These are phyloP conservation scores for Octodon degus DNA, from an alignment of 2,113 vertebrate genomes.

Conservation along the genomic window DNA sequence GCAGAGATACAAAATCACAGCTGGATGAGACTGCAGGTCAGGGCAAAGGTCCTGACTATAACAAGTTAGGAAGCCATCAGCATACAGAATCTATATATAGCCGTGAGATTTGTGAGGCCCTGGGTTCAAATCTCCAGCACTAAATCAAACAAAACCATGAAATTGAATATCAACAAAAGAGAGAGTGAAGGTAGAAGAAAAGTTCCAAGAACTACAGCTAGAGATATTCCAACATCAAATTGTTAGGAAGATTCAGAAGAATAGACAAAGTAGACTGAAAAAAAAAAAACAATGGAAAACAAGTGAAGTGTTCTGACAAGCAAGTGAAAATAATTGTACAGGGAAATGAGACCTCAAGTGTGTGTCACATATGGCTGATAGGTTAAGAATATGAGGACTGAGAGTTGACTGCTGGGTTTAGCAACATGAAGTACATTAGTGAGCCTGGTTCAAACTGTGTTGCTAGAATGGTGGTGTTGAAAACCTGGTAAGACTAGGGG, in stretches of 20 bases:
- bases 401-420: background rate
- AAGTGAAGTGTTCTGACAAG: background rate
- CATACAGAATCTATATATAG: slow-evolving; percentile 11
- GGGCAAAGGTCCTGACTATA: background rate
- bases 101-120: background rate
- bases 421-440: background rate
- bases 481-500: background rate
- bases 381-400: background rate
- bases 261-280: background rate
- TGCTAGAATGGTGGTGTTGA: background rate
- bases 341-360: background rate
- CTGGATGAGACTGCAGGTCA: background rate
- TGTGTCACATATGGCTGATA: background rate
- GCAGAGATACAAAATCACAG: background rate
- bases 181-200: background rate
- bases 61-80: slow-evolving; percentile 9
- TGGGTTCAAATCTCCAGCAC: background rate
- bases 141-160: background rate
- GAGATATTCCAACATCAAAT: background rate
- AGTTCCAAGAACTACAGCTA: background rate
- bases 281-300: background rate
- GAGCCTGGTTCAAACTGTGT: background rate
- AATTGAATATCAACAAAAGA: slow-evolving; percentile 20
- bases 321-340: slow-evolving; percentile 14
- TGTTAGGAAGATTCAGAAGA: background rate